Evolutionary conservation across 1,140 invertebrate genomes (phyloP).

Genomic region (Coptotermes formosanus): DNA sequence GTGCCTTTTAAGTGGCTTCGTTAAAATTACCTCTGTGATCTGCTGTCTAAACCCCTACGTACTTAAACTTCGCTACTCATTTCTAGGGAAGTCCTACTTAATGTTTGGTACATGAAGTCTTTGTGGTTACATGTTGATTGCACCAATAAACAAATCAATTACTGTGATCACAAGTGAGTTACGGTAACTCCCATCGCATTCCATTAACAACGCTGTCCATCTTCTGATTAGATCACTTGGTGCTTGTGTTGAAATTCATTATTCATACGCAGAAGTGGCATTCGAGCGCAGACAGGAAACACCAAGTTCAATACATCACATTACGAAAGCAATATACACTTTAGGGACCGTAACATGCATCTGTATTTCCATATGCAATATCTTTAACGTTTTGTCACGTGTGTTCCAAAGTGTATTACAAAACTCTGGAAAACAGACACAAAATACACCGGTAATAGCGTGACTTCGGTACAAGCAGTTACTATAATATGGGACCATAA

Average conservation of each 20-base stretch:
- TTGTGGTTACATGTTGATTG: neutral
- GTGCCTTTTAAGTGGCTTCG: too few relatives aligned
- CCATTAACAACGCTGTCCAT: neutral
- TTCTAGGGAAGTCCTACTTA: too few relatives aligned
- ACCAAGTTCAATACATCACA: neutral
- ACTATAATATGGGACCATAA: neutral
- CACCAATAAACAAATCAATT: neutral
- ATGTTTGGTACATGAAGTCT: too few relatives aligned
- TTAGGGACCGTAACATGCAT: neutral
- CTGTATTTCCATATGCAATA: constrained; percentile 6
- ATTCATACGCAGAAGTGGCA: neutral
- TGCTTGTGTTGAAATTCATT: constrained; percentile 8
- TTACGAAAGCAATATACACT: neutral
- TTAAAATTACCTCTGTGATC: too few relatives aligned
- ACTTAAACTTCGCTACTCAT: too few relatives aligned
- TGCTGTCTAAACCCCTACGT: too few relatives aligned
- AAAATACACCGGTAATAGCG: neutral
- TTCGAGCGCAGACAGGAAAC: neutral
- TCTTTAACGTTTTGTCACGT: neutral
- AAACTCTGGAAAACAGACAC: neutral
- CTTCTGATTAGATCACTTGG: neutral
- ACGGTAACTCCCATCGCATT: neutral
- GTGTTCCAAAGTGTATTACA: constrained; percentile 6
- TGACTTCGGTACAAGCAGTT: neutral
- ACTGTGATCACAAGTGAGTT: neutral